Conservation (phyloP, 2,797 vertebrate genomes). For the Epinephelus malabaricus region DNA sequence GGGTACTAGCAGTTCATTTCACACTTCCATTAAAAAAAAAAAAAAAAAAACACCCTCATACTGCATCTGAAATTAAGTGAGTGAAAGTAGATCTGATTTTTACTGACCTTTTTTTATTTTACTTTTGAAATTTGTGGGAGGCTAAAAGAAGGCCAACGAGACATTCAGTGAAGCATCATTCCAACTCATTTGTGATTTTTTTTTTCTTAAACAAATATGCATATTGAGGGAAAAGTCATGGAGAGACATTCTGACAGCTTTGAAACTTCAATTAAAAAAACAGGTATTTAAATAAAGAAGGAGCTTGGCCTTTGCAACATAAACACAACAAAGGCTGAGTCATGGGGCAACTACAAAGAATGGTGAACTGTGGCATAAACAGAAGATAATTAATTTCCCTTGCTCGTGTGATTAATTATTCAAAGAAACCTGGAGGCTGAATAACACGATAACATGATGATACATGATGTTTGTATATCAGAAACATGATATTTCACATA, state of each 20-base stretch:
- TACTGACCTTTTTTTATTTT: neutral
- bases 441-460: slow-evolving; percentile 30
- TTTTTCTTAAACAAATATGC: neutral
- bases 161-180: neutral
- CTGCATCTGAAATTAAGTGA: slow-evolving; percentile 23
- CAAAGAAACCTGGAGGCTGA: slow-evolving; percentile 57
- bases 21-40: neutral
- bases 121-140: neutral
- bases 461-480: slow-evolving; percentile 18
- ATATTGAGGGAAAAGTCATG: neutral
- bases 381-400: slow-evolving; percentile 53
- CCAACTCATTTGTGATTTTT: neutral
- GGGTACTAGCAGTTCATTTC: slow-evolving; percentile 22
- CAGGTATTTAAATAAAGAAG: neutral
- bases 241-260: neutral
- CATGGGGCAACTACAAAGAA: neutral
- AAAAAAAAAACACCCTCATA: neutral
- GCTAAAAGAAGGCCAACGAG: slow-evolving; percentile 10
- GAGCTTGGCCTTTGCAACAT: slow-evolving; percentile 4
- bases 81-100: slow-evolving; percentile 16
- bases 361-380: slow-evolving; percentile 28
- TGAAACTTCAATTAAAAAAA: neutral
- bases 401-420: slow-evolving; percentile 56
- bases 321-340: slow-evolving; percentile 40
- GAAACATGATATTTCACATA: slow-evolving; percentile 1